Evolutionary conservation across 2,113 vertebrate species (phyloP), one percentile per base, ranked within the genome.

Genomic region (Caranx melampygus): DNA sequence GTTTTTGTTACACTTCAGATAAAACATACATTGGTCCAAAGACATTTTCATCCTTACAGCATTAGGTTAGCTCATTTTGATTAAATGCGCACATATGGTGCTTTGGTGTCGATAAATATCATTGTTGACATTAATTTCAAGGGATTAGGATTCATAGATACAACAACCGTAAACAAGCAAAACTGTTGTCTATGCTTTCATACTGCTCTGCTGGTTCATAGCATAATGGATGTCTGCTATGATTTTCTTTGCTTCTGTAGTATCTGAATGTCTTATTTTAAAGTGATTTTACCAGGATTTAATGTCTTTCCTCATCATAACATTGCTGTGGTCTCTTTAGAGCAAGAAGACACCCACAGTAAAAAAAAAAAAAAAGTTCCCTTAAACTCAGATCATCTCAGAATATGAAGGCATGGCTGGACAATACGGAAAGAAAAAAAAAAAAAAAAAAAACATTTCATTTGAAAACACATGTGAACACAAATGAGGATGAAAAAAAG

Each of bases 1-100:
- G 79, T 89, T 88, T 82, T 79, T 40, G 59, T 82, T 79, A 79
- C 16, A 44, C 65, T 87, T 79, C 59, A 69, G 68, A 64, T 73
- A 52, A 73, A 72, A 59, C 40, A 78, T 51, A 78, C 55, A 85
- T 82, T 37, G 20, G 61, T 59, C 64, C 52, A 45, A 58, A 49
- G 35, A 59, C 47, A 44, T 68, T 78, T 68, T 54, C 78, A 72
- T 78, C 78, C 34, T 63, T 20, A 20, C 40, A 69, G 61, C 58
- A 67, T 60, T 52, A 63, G 81, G 51, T 49, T 45, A 0, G 0
- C 66, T 77, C 18, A 49, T 72, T 65, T 65, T 6, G 49, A 26
- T 55, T 63, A 34, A 57, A 78, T 37, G 4, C 44, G 8, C n/a
- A 44, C 20, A 21, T 44, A 16, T 44, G 15, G 3, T 7, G 8